A percentile compares a stretch with the other conserved stretches of the same genome.
Evolutionary conservation across 2,113 vertebrate species (phyloP).

Genomic region (Phrynosoma blainvillii): DNA sequence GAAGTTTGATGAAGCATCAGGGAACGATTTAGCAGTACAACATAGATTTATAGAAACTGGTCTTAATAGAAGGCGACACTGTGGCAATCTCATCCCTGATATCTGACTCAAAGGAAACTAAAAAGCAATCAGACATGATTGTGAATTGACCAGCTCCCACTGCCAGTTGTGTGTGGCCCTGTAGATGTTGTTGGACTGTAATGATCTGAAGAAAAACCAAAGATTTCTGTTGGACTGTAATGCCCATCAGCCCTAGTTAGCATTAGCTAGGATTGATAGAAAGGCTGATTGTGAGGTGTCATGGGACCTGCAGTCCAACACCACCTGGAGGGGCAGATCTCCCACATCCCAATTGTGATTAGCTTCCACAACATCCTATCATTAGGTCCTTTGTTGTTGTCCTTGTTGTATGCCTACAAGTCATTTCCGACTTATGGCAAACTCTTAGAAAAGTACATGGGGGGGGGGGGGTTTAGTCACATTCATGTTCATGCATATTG

Average conservation of each 20-base stretch:
- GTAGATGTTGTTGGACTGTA: neutral
- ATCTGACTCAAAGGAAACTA: conserved; percentile 45
- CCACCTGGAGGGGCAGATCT: too few species aligned
- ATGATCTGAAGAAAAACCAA: too few species aligned
- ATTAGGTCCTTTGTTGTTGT: neutral
- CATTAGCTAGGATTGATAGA: too few species aligned
- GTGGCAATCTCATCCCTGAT: neutral
- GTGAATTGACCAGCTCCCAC: conserved; percentile 45
- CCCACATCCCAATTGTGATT: neutral
- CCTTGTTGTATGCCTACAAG: neutral
- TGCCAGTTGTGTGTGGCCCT: too few species aligned
- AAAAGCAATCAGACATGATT: conserved; percentile 55
- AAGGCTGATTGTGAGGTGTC: too few species aligned
- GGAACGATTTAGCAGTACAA: conserved; percentile 60
- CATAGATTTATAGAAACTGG: conserved; percentile 60
- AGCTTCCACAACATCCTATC: neutral
- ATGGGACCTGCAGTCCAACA: too few species aligned
- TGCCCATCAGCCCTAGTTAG: neutral
- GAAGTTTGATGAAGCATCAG: conserved; percentile 30
- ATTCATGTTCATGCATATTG: neutral
- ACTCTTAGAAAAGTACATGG: too few species aligned
- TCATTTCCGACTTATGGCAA: neutral
- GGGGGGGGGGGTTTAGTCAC: neutral
- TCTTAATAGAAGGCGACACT: conserved; percentile 63
- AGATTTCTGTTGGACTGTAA: too few species aligned